phyloP scores from a whole-genome alignment of 1,140 invertebrate species.

The Chrysopa pallens region DNA sequence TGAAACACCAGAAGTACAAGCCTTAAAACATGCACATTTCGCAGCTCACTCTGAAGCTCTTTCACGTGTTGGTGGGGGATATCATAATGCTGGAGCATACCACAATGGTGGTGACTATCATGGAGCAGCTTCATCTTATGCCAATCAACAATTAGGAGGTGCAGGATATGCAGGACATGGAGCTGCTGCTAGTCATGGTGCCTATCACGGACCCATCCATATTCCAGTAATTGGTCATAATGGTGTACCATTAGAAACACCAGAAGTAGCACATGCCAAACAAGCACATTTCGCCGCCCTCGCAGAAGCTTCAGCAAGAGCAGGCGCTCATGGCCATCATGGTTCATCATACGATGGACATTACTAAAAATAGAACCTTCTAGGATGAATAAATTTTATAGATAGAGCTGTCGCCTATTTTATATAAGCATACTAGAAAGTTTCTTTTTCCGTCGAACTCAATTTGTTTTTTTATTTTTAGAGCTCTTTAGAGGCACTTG shows the following conservation, averaged over 20 bases:
- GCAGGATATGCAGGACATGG: neutral
- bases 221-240: slow-evolving; percentile 26
- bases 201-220: slow-evolving; percentile 24
- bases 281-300: slow-evolving; percentile 33
- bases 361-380: neutral
- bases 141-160: neutral
- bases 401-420: too few relatives aligned
- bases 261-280: slow-evolving; percentile 37
- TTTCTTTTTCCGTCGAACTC: too few relatives aligned
- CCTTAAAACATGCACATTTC: slow-evolving; percentile 22
- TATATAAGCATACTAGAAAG: too few relatives aligned
- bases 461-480: too few relatives aligned
- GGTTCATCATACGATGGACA: neutral
- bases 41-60: slow-evolving; percentile 15
- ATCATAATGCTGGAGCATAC: neutral
- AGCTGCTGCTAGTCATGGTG: slow-evolving; percentile 5
- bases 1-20: slow-evolving; percentile 23
- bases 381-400: too few relatives aligned
- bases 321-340: neutral
- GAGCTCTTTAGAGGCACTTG: too few relatives aligned
- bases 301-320: slow-evolving; percentile 4
- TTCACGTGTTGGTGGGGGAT: slow-evolving; percentile 1
- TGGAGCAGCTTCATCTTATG: slow-evolving; percentile 9
- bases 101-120: slow-evolving; percentile 4
- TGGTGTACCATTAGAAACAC: slow-evolving; percentile 34